phyloP scores from a whole-genome alignment of 92 coral and sea anemone species.

The Epizoanthus stellaris region DNA sequence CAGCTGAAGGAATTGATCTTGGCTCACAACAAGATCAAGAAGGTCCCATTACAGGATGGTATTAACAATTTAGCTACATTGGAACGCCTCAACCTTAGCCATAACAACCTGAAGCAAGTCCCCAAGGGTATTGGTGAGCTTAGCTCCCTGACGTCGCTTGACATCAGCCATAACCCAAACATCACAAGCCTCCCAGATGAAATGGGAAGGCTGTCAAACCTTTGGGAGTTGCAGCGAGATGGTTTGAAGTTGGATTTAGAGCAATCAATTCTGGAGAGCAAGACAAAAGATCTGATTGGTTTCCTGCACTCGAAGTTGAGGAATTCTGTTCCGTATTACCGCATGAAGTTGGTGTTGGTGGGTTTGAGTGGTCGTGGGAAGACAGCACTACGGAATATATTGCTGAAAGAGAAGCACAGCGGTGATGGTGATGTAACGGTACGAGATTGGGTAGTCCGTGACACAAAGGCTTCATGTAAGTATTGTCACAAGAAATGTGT shows the following conservation, averaged over 20 bases:
- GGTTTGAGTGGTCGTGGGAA: conserved; percentile 94
- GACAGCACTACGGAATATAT: conserved; percentile 79
- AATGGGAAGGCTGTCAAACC: conserved; percentile 86
- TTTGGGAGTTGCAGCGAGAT: conserved; percentile 85
- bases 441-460: conserved; percentile 85
- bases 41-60: conserved; percentile 71
- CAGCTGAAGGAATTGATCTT: conserved; percentile 89
- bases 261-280: conserved; percentile 79
- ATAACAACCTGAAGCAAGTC: conserved; percentile 78
- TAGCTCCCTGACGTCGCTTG: conserved; percentile 80
- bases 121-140: conserved; percentile 88
- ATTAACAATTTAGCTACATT: conserved; percentile 68
- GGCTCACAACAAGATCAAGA: conserved; percentile 80
- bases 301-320: conserved; percentile 84
- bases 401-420: conserved; percentile 61
- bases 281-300: conserved; percentile 88
- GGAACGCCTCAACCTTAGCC: conserved; percentile 74
- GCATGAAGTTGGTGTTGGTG: conserved; percentile 85
- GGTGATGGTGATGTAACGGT: conserved; percentile 68
- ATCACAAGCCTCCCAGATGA: conserved; percentile 90
- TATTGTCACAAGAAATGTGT: conserved; percentile 82
- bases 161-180: conserved; percentile 80
- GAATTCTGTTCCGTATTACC: conserved; percentile 91
- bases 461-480: conserved; percentile 83
- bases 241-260: conserved; percentile 88